Conservation (phyloP, 2,888 invertebrate genomes). For the Ditula angustiorana region DNA sequence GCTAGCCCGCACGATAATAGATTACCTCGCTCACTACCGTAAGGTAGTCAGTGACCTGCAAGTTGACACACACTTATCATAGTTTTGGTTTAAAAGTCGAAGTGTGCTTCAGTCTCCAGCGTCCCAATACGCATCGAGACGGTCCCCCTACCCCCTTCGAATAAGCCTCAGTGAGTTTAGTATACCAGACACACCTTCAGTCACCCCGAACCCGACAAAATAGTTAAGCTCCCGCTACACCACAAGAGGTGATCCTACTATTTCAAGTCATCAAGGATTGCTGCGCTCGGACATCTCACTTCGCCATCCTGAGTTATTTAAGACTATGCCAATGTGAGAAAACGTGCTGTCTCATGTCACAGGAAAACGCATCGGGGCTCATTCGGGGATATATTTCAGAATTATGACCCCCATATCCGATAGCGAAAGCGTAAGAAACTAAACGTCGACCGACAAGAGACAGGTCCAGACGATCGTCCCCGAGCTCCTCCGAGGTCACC, state of each 20-base stretch:
- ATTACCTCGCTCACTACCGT: conserved; percentile 17
- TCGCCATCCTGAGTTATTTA: no score
- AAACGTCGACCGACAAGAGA: no score
- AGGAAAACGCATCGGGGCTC: no score
- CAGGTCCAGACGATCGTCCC: no score
- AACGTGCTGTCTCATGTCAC: no score
- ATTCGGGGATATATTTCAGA: no score
- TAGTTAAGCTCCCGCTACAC: not conserved
- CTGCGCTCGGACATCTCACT: not conserved
- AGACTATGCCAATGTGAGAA: no score
- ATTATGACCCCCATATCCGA: no score
- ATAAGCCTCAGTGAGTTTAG: not conserved
- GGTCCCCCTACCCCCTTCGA: not conserved
- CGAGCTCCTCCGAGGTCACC: no score
- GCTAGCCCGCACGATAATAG: no score
- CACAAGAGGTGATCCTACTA: not conserved
- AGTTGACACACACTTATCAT: conserved; percentile 69
- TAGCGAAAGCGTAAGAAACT: not conserved
- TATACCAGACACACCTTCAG: not conserved
- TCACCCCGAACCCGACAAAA: not conserved
- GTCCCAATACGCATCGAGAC: not conserved
- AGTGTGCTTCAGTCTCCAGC: conserved; percentile 57
- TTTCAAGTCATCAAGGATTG: not conserved
- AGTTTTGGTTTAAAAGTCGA: conserved; percentile 77
- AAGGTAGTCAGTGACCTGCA: not conserved